Evolutionary conservation across 1,140 invertebrate species (phyloP).

Genomic region (Halictus rubicundus): DNA sequence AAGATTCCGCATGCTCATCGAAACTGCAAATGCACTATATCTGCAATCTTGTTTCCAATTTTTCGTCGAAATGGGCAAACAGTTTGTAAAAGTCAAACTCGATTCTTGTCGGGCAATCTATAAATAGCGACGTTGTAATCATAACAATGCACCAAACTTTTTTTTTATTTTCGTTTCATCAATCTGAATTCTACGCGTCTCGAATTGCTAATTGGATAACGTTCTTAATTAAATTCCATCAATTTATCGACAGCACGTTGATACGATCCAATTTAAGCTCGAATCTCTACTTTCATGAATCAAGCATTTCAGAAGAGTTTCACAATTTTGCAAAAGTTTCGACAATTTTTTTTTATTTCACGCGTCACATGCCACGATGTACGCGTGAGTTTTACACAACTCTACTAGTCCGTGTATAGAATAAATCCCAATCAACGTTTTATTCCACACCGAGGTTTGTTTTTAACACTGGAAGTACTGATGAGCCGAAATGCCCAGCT

Average conservation of each 20-base stretch:
- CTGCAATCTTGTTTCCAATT: conserved; percentile 1
- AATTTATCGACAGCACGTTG: conserved; percentile 11
- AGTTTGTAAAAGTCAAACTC: neutral
- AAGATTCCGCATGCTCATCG: conserved; percentile 1
- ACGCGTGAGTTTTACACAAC: neutral
- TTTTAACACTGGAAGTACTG: no score
- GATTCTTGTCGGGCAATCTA: neutral
- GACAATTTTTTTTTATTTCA: conserved; percentile 1
- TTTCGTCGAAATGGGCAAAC: neutral
- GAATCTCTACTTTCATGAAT: neutral
- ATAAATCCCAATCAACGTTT: conserved; percentile 24
- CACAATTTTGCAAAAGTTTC: conserved; percentile 19
- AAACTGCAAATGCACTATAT: neutral
- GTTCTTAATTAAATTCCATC: conserved; percentile 59
- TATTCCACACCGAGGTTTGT: neutral
- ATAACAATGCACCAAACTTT: neutral
- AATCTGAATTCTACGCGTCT: conserved; percentile 21
- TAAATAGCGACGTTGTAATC: neutral
- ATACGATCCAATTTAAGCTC: neutral
- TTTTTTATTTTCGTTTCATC: conserved; percentile 6
- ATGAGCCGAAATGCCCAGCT: no score
- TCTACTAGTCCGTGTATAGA: neutral
- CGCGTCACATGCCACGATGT: no score
- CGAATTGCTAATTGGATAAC: conserved; percentile 54
- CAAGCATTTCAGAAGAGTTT: neutral